Percentiles rank a stretch among this genome's conserved stretches.
phyloP scores from a whole-genome alignment of 2,888 invertebrate genomes.

The Dicycla oo region DNA sequence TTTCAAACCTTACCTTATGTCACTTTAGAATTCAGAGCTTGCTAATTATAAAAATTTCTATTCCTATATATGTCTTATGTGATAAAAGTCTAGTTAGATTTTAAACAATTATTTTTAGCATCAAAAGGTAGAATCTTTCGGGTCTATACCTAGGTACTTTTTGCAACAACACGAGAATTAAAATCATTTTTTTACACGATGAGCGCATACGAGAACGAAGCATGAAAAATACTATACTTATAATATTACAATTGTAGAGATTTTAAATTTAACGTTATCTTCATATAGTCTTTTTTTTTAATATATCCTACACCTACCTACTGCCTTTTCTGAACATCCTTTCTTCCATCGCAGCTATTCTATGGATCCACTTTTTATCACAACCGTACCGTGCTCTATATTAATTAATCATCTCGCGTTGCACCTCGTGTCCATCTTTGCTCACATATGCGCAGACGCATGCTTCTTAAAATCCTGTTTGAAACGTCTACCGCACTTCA shows the following conservation, averaged over 20 bases:
- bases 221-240: not conserved
- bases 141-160: not conserved
- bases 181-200: not conserved
- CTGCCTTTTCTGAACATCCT: not conserved
- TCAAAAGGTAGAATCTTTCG: not conserved
- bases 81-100: not conserved
- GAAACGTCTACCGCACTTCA: slow-evolving; percentile 53
- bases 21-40: not conserved
- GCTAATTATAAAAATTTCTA: not conserved
- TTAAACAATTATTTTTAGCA: not conserved
- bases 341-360: not conserved
- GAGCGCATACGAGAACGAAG: not conserved
- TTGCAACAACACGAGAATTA: not conserved
- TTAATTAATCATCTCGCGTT: slow-evolving; percentile 28
- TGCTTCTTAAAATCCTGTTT: slow-evolving; percentile 59
- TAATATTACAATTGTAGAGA: not conserved
- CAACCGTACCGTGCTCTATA: slow-evolving; percentile 8
- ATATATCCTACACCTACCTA: not conserved
- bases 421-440: slow-evolving; percentile 15
- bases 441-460: slow-evolving; percentile 27
- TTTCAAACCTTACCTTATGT: not conserved
- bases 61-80: not conserved
- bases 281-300: accelerated
- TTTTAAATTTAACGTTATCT: not conserved
- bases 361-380: too few relatives aligned